Base-by-base conservation (phyloP, 2,113 vertebrate species). In the Eulemur rufifrons region DNA sequence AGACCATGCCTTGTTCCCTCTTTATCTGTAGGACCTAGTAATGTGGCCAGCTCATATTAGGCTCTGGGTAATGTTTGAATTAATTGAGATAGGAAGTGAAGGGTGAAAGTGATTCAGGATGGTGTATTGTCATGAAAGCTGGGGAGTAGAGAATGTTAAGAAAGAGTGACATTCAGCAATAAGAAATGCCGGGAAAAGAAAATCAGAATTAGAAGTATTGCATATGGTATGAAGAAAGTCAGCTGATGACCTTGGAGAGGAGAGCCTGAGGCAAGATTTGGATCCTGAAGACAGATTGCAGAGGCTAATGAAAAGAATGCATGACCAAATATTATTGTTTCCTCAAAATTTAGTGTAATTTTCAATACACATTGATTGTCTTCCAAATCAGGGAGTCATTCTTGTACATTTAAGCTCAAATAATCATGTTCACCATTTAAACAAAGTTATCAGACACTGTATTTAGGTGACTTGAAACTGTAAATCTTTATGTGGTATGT, bases 351-450 rank as follows among this genome's bases (percentile, higher is more conserved):
- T 68, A 63, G 76, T 63, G 5, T 73, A 64, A 39, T 82, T 91
- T 96, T 74, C 37, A 82, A 45, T 54, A 89, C 68, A n/a, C 63
- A 68, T 63, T 47, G 45, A 83, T 92, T 94, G n/a, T 89, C 9
- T 77, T 73, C 18, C 45, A 78, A 91, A 91, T 63, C 61, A 93
- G 4, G 56, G n/a, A 95, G 27, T 59, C 64, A 52, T 84, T 56
- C n/a, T 39, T 61, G 13, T 68, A 71, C 14, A 45, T 45, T 5
- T 89, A 54, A 71, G 45, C 89, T 90, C 82, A 82, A 78, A 86
- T 61, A 37, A 47, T 71, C 17, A 39, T 21, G 18, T 85, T 93
- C 73, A 45, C 6, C 42, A 42, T 69, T 84, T 89, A 89, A 89
- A 81, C 10, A 69, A 83, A 93, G 18, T 90, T 69, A 68, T 42